Evolutionary conservation across 2,113 vertebrate species (phyloP).

Genomic region (Entelurus aequoreus): DNA sequence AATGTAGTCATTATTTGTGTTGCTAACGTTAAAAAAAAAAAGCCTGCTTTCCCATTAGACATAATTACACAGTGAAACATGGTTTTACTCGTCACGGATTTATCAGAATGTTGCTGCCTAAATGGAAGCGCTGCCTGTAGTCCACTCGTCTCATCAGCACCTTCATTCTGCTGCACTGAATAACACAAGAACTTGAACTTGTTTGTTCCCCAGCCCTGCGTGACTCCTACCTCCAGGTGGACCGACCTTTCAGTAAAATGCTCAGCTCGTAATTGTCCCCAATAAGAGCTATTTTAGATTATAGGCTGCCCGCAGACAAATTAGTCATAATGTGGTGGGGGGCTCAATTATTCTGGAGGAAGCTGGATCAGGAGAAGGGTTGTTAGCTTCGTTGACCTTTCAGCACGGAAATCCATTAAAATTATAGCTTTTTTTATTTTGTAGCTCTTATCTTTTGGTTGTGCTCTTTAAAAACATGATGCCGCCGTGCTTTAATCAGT

Average conservation of each 20-base stretch:
- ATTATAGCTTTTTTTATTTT: background rate
- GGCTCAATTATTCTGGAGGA: conserved; percentile 7
- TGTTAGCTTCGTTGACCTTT: background rate
- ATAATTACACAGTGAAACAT: too few species aligned
- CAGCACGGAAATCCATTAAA: background rate
- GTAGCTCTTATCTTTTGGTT: background rate
- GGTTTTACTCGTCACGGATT: too few species aligned
- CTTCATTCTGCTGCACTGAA: conserved; percentile 28
- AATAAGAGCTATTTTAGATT: conserved; percentile 37
- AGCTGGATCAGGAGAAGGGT: conserved; percentile 4
- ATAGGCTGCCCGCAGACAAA: conserved; percentile 21
- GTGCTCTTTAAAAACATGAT: background rate
- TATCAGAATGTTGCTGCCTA: conserved; percentile 8
- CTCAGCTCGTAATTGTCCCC: conserved; percentile 43
- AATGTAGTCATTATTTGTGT: too few species aligned
- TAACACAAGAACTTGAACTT: conserved; percentile 20
- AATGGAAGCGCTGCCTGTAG: conserved; percentile 31
- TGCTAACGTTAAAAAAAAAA: too few species aligned
- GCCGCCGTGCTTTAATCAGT: background rate
- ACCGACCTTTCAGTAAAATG: conserved; percentile 36
- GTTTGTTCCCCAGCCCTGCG: too few species aligned
- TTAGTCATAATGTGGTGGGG: conserved; percentile 1
- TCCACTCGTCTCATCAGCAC: conserved; percentile 21
- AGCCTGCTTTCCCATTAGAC: too few species aligned
- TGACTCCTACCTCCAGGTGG: conserved; percentile 8